Conservation (phyloP, 2,113 vertebrate species). For the Corvus moneduloides region DNA sequence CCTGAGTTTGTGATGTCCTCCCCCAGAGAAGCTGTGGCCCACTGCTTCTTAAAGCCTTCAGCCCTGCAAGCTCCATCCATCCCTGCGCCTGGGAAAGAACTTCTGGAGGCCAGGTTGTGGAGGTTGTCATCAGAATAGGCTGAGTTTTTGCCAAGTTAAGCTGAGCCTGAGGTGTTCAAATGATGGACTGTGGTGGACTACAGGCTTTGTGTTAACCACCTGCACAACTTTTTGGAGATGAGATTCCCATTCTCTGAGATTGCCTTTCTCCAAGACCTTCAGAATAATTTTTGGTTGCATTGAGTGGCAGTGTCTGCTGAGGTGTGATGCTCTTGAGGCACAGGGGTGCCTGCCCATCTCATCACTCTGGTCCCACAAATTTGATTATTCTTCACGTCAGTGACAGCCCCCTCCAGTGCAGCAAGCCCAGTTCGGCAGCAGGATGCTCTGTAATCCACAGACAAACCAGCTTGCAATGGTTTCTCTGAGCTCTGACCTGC, state of each 20-base stretch:
- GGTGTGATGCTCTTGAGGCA: not conserved
- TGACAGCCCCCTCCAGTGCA: not conserved
- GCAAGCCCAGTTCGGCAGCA: not conserved
- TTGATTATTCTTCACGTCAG: not conserved
- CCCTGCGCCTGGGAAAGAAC: not conserved
- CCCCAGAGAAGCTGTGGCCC: not conserved
- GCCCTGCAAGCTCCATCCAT: not conserved
- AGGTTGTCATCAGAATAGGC: too few relatives aligned
- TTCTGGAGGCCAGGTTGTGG: not conserved
- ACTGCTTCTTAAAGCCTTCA: not conserved
- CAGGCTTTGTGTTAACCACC: not conserved
- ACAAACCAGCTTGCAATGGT: not conserved
- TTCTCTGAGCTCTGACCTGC: not conserved
- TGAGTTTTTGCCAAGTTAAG: not conserved
- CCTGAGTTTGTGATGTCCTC: not conserved
- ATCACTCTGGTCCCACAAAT: too few relatives aligned
- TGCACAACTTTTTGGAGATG: not conserved
- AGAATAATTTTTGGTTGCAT: not conserved
- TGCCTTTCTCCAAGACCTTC: not conserved
- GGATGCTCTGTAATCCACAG: not conserved
- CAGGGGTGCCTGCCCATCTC: not conserved
- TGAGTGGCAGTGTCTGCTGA: not conserved
- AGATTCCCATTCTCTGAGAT: not conserved
- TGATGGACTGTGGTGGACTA: not conserved
- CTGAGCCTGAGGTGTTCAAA: not conserved